A percentile compares a stretch with the other conserved stretches of the same genome.
phyloP scores from a whole-genome alignment of 2,888 invertebrate genomes.

The Kryphioiulus occultus region DNA sequence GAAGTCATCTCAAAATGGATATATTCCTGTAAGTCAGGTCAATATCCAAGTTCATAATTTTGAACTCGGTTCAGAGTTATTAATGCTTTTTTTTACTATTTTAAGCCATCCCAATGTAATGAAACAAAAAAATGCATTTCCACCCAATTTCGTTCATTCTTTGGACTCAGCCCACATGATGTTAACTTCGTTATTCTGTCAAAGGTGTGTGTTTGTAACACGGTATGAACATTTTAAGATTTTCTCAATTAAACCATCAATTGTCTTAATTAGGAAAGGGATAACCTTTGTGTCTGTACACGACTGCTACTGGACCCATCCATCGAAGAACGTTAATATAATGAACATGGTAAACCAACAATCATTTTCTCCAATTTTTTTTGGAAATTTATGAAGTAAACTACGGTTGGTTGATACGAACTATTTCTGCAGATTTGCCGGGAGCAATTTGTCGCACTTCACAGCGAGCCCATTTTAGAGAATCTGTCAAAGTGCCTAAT shows the following conservation, averaged over 20 bases:
- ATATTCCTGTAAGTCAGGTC: not conserved
- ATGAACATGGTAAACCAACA: slow-evolving; percentile 80
- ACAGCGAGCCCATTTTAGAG: slow-evolving; percentile 90
- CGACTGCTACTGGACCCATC: slow-evolving; percentile 99
- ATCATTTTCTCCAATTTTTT: not conserved
- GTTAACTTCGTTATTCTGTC: slow-evolving; percentile 91
- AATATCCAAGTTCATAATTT: not conserved
- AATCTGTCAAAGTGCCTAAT: slow-evolving; percentile 79
- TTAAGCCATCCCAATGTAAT: slow-evolving; percentile 61
- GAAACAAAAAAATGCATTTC: slow-evolving; percentile 85
- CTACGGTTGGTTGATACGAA: not conserved
- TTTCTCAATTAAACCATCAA: too few species aligned
- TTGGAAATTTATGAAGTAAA: too few species aligned
- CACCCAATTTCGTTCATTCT: slow-evolving; percentile 99
- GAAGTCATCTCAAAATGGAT: not conserved
- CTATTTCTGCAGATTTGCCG: slow-evolving; percentile 78
- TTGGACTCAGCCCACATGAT: slow-evolving; percentile 99
- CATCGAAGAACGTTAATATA: slow-evolving; percentile 66
- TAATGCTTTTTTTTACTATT: not conserved
- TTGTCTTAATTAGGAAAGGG: slow-evolving; percentile 67
- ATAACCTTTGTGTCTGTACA: slow-evolving; percentile 96
- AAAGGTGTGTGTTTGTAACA: slow-evolving; percentile 60
- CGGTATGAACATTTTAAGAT: too few species aligned
- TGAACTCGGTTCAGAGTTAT: not conserved
- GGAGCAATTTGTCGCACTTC: slow-evolving; percentile 96